Base-by-base conservation (phyloP, 2,888 invertebrate species). In the Nudaria mundana region DNA sequence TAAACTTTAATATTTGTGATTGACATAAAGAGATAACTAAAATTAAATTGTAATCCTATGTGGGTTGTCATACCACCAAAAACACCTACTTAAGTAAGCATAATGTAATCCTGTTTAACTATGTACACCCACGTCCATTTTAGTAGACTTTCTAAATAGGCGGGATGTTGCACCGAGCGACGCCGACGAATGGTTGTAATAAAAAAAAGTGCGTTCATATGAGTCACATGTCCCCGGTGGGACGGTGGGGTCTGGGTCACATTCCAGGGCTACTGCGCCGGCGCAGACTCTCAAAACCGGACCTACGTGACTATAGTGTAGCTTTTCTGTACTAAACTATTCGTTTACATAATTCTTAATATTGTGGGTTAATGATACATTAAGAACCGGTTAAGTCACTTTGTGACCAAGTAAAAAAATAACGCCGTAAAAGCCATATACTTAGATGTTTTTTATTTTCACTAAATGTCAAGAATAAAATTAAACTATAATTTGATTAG, bases 221-320 rank as follows among this genome's bases (percentile, higher is more conserved):
- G 87, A 86, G 79, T 87, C 87, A 87, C 72, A 68, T 67, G 70
- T 77, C 77, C 80, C 77, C 66, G 66, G 66, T 77, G 69, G 75
- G 80, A 81, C 77, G 66, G 66, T 66, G 77, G 69, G 75, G 80
- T 81, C 77, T 85, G 85, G 87, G 85, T 86, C 81, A 84, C 87
- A 88, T 88, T 86, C 87, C 85, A 74, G 74, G 63, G 61, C 62
- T 62, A 58, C 58, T n/a, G n/a, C 58, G 61, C 52, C 51, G 37
- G 24, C 23, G 54, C 51, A 59, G 59, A 52, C 60, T 52, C 63
- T 65, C 67, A 57, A 76, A 77, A 77, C 77, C 77, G 76, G 77
- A 67, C 73, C 54, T 53, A 59, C 43, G 54, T 60, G 50, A 61
- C 55, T 55, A 48, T 39, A 63, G 40, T 53, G 54, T 58, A 49